phyloP scores from a whole-genome alignment of 92 coral and sea anemone species.

The Virgularia gustaviana region DNA sequence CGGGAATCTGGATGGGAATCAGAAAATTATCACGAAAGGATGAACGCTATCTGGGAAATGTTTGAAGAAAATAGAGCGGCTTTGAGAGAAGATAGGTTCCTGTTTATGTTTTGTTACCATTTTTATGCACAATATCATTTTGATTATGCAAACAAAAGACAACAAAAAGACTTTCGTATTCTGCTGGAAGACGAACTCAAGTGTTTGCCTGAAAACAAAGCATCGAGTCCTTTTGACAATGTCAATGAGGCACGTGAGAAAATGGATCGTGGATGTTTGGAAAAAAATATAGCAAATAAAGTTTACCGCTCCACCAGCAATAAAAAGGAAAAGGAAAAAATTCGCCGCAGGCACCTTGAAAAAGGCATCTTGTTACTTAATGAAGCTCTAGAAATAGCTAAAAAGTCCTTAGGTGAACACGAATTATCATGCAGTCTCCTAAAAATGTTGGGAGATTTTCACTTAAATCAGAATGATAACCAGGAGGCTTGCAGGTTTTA shows the following conservation, averaged over 20 bases:
- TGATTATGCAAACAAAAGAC: neutral
- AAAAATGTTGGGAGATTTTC: slow-evolving; percentile 5
- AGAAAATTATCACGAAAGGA: neutral
- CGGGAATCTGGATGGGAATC: neutral
- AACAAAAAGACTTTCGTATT: neutral
- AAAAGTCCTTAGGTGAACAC: slow-evolving; percentile 2
- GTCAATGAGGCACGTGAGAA: neutral
- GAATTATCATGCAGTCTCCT: neutral
- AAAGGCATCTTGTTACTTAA: too few relatives aligned
- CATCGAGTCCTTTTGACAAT: neutral
- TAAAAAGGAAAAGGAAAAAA: too few relatives aligned
- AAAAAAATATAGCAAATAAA: neutral
- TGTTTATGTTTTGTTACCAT: neutral
- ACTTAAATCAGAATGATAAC: neutral
- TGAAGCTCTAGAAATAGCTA: neutral
- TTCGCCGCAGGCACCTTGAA: too few relatives aligned
- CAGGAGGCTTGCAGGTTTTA: slow-evolving; percentile 1
- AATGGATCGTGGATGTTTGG: neutral
- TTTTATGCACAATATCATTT: neutral
- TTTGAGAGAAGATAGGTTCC: neutral
- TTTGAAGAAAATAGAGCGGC: neutral
- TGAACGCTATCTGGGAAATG: neutral
- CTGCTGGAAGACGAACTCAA: neutral
- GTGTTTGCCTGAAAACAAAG: neutral
- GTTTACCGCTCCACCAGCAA: too few relatives aligned